Conservation (phyloP, 2,113 vertebrate species). For the Nesoenas mayeri region DNA sequence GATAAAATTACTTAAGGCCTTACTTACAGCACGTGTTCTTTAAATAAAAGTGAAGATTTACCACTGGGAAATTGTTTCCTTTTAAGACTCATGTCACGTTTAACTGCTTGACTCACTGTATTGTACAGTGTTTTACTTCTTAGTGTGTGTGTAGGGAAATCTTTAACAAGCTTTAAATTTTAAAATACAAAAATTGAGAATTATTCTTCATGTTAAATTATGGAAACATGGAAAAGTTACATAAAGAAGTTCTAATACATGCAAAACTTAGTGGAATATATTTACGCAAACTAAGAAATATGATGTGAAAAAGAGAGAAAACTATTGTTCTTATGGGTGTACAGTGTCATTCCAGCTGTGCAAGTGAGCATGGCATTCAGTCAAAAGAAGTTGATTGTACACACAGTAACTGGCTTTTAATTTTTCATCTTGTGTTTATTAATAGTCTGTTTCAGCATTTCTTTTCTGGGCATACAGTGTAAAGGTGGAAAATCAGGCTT, state of each 20-base stretch:
- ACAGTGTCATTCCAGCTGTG: neutral
- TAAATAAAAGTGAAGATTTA: constrained; percentile 1
- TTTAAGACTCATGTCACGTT: neutral
- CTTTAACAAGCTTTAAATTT: neutral
- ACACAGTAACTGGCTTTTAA: neutral
- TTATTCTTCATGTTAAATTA: neutral
- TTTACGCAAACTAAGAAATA: neutral
- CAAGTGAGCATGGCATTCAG: neutral
- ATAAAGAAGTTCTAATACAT: neutral
- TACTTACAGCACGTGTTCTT: neutral
- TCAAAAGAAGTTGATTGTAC: neutral
- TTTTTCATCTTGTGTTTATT: neutral
- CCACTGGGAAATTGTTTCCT: neutral
- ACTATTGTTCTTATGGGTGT: neutral
- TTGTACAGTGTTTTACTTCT: neutral
- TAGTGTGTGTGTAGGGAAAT: rapidly evolving
- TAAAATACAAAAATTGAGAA: neutral
- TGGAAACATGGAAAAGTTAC: neutral
- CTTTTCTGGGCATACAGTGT: neutral
- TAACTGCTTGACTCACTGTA: neutral
- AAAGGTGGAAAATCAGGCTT: neutral
- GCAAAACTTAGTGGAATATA: neutral
- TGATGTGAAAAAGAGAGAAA: neutral
- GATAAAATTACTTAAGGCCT: neutral
- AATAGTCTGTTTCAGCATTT: neutral